phyloP scores from a whole-genome alignment of 2,113 vertebrate species.

The Argyrosomus japonicus region DNA sequence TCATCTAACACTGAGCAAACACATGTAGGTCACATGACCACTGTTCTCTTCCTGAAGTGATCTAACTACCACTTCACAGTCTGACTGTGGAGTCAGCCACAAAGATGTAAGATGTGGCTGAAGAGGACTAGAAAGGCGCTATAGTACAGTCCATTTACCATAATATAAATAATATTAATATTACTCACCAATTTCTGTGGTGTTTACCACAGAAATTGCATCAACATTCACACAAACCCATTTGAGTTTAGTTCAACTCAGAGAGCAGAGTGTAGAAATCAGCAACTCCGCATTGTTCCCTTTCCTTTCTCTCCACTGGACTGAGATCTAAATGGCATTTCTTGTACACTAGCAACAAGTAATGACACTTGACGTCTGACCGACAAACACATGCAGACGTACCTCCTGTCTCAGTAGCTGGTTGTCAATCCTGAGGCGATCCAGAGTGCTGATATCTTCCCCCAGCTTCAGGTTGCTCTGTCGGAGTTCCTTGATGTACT shows the following conservation, averaged over 20 bases:
- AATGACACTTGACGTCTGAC: not conserved
- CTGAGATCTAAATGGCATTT: not conserved
- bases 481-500: slow-evolving; percentile 94
- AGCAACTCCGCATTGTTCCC: not conserved
- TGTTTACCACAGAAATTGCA: too few relatives aligned
- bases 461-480: slow-evolving; percentile 91
- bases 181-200: not conserved
- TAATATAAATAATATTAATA: too few relatives aligned
- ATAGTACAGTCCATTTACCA: too few relatives aligned
- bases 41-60: too few relatives aligned
- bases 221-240: not conserved
- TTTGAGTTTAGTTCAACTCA: too few relatives aligned
- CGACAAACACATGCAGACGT: not conserved
- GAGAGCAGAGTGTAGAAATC: too few relatives aligned
- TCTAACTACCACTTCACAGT: too few relatives aligned
- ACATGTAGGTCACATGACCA: too few relatives aligned
- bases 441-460: slow-evolving; percentile 88
- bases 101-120: too few relatives aligned
- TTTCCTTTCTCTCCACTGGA: not conserved
- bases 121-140: too few relatives aligned
- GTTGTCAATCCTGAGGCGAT: slow-evolving; percentile 93
- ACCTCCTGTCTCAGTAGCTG: slow-evolving; percentile 93
- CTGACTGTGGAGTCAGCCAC: too few relatives aligned
- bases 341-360: not conserved
- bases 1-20: too few relatives aligned